Percentiles rank a stretch among this genome's conserved stretches.
Conservation (phyloP, 2,113 vertebrate genomes). For the Gavia stellata region DNA sequence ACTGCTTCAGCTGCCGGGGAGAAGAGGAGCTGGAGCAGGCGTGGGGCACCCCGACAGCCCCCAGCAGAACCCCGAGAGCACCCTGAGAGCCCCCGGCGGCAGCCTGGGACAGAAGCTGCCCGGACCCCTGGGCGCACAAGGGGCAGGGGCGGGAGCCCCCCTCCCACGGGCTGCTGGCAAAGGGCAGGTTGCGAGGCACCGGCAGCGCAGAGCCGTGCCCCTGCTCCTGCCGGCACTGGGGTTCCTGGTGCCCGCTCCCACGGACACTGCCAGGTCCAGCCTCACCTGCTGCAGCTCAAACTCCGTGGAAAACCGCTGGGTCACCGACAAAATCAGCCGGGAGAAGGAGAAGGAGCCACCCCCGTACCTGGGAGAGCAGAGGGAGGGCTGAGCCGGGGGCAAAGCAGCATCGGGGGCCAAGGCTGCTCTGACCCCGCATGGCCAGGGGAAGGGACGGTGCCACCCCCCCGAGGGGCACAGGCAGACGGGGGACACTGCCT, state of each 20-base stretch:
- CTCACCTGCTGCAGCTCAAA: slow-evolving; percentile 86
- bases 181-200: background rate
- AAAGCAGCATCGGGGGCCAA: background rate
- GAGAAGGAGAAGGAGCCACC: slow-evolving; percentile 89
- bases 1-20: slow-evolving; percentile 77
- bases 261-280: fast-evolving
- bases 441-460: background rate
- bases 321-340: slow-evolving; percentile 71
- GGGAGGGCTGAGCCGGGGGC: background rate
- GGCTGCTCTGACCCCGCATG: fast-evolving
- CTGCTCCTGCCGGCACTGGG: background rate
- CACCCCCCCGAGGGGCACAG: fast-evolving
- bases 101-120: background rate
- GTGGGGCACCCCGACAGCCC: background rate
- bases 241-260: background rate
- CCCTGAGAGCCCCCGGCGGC: background rate
- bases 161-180: background rate
- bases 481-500: background rate
- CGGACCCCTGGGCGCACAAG: fast-evolving
- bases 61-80: too few species aligned
- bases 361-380: slow-evolving; percentile 75
- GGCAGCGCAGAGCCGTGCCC: fast-evolving
- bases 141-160: background rate
- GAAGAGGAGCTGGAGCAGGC: background rate
- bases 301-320: slow-evolving; percentile 74